Percentiles rank a stretch among this genome's conserved stretches.
Evolutionary conservation across 2,113 vertebrate species (phyloP).

Genomic region (Osmerus mordax): DNA sequence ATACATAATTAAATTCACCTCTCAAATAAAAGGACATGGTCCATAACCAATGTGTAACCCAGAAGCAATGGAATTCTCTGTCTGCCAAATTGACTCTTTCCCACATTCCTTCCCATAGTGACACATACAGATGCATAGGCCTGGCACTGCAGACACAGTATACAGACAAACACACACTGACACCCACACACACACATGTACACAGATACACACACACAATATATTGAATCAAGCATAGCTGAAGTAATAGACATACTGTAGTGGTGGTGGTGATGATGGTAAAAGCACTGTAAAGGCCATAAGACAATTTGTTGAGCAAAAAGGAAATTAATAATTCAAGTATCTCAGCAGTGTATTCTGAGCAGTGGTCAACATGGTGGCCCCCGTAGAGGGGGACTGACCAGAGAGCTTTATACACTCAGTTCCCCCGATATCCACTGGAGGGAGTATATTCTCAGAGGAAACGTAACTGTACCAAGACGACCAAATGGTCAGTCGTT

Average conservation of each 20-base stretch:
- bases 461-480: background rate
- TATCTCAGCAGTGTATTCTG: no score
- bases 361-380: no score
- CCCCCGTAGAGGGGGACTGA: no score
- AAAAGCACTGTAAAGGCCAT: background rate
- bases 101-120: constrained; percentile 11
- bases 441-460: constrained; percentile 15
- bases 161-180: background rate
- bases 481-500: background rate
- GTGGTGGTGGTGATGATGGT: no score
- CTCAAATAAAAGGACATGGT: constrained; percentile 30
- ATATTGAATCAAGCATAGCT: background rate
- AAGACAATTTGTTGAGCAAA: background rate
- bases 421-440: constrained; percentile 10
- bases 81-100: constrained; percentile 24
- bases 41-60: constrained; percentile 27
- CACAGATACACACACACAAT: background rate
- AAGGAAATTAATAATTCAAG: background rate
- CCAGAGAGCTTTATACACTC: background rate
- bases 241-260: no score
- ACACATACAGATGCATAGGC: constrained; percentile 6
- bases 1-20: constrained; percentile 30
- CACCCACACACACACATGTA: background rate
- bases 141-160: background rate
- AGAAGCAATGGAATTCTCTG: constrained; percentile 31